Evolutionary conservation across 2,888 invertebrate species (phyloP), one percentile per base, ranked within the genome.

Genomic region (Frankliniella intonsa): DNA sequence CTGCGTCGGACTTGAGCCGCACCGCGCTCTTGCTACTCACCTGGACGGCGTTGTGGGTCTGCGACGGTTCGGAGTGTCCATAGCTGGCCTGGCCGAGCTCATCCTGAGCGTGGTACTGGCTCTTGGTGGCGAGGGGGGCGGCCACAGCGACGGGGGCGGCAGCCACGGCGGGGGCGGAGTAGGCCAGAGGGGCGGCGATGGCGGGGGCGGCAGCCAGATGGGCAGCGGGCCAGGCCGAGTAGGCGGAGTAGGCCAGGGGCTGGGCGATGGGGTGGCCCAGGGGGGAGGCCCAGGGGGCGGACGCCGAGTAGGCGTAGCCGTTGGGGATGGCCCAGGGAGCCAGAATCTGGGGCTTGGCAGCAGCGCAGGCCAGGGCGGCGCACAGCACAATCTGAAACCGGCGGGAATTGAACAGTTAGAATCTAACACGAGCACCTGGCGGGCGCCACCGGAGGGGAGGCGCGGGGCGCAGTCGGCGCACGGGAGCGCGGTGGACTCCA

Each of bases 331-430:
- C 84, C 81, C 83, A 83, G 84, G 83, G 82, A 83, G 69, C 69
- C 81, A 84, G 76, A 79, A 84, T 62, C 65, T 85, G 85, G 81
- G 86, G 86, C 82, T 85, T 85, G 83, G 87, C 86, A 82, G 84
- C 84, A 83, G 86, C 86, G 81, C 86, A 86, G 82, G 88, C 88
- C 85, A 87, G 85, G 86, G 90, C 87, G 88, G 90, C 89, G 87
- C 89, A 88, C 88, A 91, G 88, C 86, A 90, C 90, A 88, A 90
- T 90, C 91, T 91, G 89, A 81, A 87, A 87, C 83, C 82, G 82
- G 81, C 83, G 83, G 49, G 84, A 76, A 87, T 76, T 19, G n/a
- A 80, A 19, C n/a, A n/a, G n/a, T 80, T 80, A 80, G 49, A 38
- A 38, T 55, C 55, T 5, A 12, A 55, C 55, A 55, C 14, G 55